Evolutionary conservation across 2,888 invertebrate species (phyloP).

Genomic region (Eupithecia exiguata): DNA sequence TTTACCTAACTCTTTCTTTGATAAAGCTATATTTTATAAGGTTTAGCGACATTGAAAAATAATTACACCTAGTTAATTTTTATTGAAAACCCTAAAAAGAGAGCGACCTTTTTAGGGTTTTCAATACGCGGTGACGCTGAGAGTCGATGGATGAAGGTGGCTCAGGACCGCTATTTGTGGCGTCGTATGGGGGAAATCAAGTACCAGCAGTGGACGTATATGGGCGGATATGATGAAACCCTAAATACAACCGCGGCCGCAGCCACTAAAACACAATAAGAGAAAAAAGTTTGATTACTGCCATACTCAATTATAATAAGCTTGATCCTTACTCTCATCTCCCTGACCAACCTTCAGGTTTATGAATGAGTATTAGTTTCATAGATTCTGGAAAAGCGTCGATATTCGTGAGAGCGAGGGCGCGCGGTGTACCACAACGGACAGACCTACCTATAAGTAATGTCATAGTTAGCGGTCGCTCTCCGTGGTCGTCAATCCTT

Average conservation of each 20-base stretch:
- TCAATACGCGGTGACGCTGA: too few species aligned
- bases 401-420: slow-evolving; percentile 57
- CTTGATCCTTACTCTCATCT: not conserved
- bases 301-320: not conserved
- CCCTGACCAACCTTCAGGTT: not conserved
- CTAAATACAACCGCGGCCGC: not conserved
- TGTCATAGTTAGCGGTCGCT: slow-evolving; percentile 24
- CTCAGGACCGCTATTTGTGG: too few species aligned
- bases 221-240: not conserved
- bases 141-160: too few species aligned
- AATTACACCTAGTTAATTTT: not conserved
- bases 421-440: slow-evolving; percentile 51
- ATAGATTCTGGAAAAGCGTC: slow-evolving; percentile 46
- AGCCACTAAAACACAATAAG: not conserved
- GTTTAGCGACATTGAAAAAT: not conserved
- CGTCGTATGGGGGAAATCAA: too few species aligned
- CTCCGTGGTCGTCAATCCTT: slow-evolving; percentile 32
- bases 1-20: not conserved
- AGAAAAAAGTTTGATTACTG: not conserved
- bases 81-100: not conserved
- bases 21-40: not conserved
- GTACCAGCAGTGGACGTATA: too few species aligned
- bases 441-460: slow-evolving; percentile 30
- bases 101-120: too few species aligned
- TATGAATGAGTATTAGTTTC: slow-evolving; percentile 31